Percentiles rank a stretch among this genome's conserved stretches.
Evolutionary conservation across 2,113 vertebrate genomes (phyloP).

Genomic region (Madoqua kirkii): DNA sequence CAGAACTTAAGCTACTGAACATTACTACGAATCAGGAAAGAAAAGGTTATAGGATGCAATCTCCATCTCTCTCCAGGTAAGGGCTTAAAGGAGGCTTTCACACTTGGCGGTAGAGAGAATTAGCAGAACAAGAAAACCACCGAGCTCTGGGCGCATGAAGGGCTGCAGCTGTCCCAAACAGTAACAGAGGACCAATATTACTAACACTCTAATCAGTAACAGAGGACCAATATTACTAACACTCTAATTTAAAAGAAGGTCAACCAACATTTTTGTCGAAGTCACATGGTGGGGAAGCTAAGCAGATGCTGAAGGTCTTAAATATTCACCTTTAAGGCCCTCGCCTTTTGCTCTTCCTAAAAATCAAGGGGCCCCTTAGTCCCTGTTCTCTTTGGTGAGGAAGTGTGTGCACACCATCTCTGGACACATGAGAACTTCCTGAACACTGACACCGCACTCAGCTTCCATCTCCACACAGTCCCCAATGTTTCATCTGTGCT

Average conservation of each 20-base stretch:
- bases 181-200: not conserved
- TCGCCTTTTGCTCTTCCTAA: not conserved
- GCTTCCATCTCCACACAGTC: not conserved
- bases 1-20: not conserved
- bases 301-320: not conserved
- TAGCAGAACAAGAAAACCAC: not conserved
- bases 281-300: not conserved
- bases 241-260: not conserved
- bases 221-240: not conserved
- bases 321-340: not conserved
- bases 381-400: not conserved
- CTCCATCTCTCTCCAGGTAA: not conserved
- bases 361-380: not conserved
- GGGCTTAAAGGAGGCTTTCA: not conserved
- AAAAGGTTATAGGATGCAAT: not conserved
- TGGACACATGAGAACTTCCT: not conserved
- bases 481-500: accelerated
- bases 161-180: not conserved
- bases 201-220: not conserved
- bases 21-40: not conserved
- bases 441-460: not conserved
- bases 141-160: not conserved
- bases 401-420: accelerated
- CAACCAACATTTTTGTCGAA: not conserved
- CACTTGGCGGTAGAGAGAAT: not conserved